phyloP scores from a whole-genome alignment of 2,888 invertebrate genomes.

The Eubasilissa splendida region DNA sequence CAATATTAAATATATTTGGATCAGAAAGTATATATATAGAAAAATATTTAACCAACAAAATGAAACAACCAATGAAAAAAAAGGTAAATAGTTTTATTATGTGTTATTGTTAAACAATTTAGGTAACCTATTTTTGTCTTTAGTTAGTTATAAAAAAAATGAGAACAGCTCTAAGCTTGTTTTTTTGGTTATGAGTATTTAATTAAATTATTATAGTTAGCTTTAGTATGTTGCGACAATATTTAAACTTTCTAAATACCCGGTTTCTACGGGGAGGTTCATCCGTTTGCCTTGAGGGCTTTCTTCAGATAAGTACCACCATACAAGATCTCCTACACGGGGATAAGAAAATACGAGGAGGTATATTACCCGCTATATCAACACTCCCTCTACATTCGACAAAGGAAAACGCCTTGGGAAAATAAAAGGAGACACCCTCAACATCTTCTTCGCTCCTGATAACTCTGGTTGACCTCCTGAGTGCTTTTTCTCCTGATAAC shows the following conservation, averaged over 20 bases:
- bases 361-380: slow-evolving; percentile 54
- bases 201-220: no score
- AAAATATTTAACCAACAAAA: no score
- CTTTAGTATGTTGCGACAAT: not conserved
- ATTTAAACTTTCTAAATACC: slow-evolving; percentile 8
- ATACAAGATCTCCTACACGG: slow-evolving; percentile 50
- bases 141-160: no score
- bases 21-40: no score
- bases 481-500: slow-evolving; percentile 38
- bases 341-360: slow-evolving; percentile 56
- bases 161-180: no score
- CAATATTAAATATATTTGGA: no score
- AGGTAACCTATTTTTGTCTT: no score
- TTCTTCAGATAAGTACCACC: slow-evolving; percentile 52
- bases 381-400: slow-evolving; percentile 50
- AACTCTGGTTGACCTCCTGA: slow-evolving; percentile 49
- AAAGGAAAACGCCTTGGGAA: slow-evolving; percentile 43
- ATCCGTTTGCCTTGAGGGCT: slow-evolving; percentile 45
- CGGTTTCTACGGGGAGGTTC: slow-evolving; percentile 18
- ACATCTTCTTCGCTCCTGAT: slow-evolving; percentile 47
- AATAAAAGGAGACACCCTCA: slow-evolving; percentile 38
- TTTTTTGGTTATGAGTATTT: no score
- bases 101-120: no score
- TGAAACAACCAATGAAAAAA: no score
- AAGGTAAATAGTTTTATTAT: no score